Conservation (phyloP, 1,140 invertebrate genomes). For the Listronotus bonariensis region DNA sequence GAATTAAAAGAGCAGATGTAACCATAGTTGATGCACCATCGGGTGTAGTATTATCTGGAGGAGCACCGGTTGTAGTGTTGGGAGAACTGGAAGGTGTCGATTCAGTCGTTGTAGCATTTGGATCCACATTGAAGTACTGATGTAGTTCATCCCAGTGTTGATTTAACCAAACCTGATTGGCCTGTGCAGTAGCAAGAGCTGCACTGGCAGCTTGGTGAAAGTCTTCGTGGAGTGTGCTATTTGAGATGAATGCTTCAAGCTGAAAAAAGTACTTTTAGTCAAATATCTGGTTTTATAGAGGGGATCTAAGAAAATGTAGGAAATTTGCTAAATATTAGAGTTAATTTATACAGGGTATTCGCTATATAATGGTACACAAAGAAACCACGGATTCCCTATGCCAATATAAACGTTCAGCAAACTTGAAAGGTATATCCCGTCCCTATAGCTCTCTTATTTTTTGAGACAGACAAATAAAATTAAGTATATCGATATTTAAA, state of each 20-base stretch:
- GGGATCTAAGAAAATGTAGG: too few species aligned
- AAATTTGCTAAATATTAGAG: too few species aligned
- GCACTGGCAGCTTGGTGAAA: slow-evolving; percentile 12
- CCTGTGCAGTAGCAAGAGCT: slow-evolving; percentile 26
- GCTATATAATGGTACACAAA: too few species aligned
- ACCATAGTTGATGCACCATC: background rate
- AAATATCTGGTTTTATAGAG: too few species aligned
- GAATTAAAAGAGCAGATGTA: background rate
- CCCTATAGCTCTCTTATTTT: too few species aligned
- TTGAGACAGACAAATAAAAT: too few species aligned
- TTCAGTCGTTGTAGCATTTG: background rate
- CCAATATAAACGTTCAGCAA: too few species aligned
- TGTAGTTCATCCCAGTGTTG: slow-evolving; percentile 18
- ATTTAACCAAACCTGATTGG: slow-evolving; percentile 22
- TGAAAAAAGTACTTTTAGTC: too few species aligned
- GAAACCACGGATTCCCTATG: too few species aligned
- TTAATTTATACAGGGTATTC: too few species aligned
- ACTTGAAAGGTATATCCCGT: too few species aligned
- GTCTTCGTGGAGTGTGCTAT: slow-evolving; percentile 20
- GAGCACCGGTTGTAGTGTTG: background rate
- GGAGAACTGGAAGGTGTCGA: background rate
- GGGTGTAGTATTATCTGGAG: background rate
- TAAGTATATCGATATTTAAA: too few species aligned
- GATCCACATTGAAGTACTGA: slow-evolving; percentile 8
- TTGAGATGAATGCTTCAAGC: slow-evolving; percentile 26